Evolutionary conservation across 1,140 invertebrate species (phyloP).

Genomic region (Anagrus nilaparvatae): DNA sequence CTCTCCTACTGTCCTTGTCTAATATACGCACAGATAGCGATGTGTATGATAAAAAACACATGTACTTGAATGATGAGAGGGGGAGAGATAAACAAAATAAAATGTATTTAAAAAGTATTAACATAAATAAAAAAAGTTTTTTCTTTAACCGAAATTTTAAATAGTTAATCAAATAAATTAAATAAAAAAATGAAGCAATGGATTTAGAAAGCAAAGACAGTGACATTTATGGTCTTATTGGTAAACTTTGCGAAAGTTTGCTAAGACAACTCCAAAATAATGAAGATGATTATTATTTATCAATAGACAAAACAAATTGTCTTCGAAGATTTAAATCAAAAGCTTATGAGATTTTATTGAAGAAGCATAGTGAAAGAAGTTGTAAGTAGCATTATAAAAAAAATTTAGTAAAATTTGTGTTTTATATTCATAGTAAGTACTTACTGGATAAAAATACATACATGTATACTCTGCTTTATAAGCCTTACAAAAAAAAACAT

Average conservation of each 20-base stretch:
- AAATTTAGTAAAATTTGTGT: background rate
- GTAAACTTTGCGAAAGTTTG: constrained; percentile 21
- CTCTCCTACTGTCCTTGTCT: no score
- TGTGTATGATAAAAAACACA: no score
- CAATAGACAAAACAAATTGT: constrained; percentile 14
- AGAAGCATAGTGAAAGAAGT: constrained; percentile 19
- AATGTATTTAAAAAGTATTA: no score
- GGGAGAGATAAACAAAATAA: no score
- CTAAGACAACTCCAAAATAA: constrained; percentile 14
- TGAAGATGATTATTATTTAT: constrained; percentile 17
- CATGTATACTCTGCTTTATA: background rate
- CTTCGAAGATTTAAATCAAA: constrained; percentile 23
- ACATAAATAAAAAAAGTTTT: no score
- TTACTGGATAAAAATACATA: background rate
- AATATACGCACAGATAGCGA: no score
- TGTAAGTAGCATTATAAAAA: background rate
- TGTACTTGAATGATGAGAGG: no score
- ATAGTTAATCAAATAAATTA: background rate
- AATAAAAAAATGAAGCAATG: constrained; percentile 13
- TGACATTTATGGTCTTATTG: constrained; percentile 27
- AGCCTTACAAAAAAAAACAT: background rate
- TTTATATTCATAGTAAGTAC: background rate
- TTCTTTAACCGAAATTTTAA: background rate
- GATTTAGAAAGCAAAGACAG: constrained; percentile 11
- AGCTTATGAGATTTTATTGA: constrained; percentile 35